Evolutionary conservation across 2,113 vertebrate species (phyloP).

Genomic region (Ctenodactylus gundi): DNA sequence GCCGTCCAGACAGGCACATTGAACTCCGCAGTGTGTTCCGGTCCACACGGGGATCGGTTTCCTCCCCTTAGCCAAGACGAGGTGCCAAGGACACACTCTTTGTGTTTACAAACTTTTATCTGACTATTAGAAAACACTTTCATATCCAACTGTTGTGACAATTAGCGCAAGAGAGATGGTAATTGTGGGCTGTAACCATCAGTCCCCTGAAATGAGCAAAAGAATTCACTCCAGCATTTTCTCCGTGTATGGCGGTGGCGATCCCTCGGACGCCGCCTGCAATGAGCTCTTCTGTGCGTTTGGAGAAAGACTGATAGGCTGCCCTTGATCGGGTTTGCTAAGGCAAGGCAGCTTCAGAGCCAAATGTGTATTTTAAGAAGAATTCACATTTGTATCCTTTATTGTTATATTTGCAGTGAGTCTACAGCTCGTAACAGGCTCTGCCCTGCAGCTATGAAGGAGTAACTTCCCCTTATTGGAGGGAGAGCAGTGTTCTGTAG

Average conservation of each 20-base stretch:
- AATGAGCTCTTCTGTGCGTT: slow-evolving; percentile 60
- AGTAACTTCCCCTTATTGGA: slow-evolving; percentile 83
- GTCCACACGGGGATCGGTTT: background rate
- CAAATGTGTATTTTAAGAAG: slow-evolving; percentile 81
- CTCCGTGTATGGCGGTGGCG: slow-evolving; percentile 12
- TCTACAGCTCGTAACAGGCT: slow-evolving; percentile 83
- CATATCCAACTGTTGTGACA: slow-evolving; percentile 44
- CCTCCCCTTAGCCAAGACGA: background rate
- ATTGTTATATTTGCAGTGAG: slow-evolving; percentile 85
- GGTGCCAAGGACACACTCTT: slow-evolving; percentile 30
- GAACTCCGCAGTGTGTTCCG: background rate
- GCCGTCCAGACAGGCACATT: background rate
- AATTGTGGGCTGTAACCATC: background rate
- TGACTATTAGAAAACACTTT: slow-evolving; percentile 37
- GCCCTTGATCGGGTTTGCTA: slow-evolving; percentile 83
- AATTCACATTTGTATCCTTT: slow-evolving; percentile 87
- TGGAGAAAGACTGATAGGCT: slow-evolving; percentile 79
- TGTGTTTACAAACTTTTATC: slow-evolving; percentile 58
- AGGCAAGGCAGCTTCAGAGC: slow-evolving; percentile 81
- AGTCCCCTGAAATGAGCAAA: slow-evolving; percentile 47
- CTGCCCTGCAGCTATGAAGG: slow-evolving; percentile 87
- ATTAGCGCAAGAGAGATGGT: slow-evolving; percentile 52
- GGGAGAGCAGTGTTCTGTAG: slow-evolving; percentile 80
- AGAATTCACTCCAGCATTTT: slow-evolving; percentile 13
- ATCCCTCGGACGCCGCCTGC: slow-evolving; percentile 64